Conservation (phyloP, 2,888 invertebrate species). For the Hyppa rectilinea region DNA sequence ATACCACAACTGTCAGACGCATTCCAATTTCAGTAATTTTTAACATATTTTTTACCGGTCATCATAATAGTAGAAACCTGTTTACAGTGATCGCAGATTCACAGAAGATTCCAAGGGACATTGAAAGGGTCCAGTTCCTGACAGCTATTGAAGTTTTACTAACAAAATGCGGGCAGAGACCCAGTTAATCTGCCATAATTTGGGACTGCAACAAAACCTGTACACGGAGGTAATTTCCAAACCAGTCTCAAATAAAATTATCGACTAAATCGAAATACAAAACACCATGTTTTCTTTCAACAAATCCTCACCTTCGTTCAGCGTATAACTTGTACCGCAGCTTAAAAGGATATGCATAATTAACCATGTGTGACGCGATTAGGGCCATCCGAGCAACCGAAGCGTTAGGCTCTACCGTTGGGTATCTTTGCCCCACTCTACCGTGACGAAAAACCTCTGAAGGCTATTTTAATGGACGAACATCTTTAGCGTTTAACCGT, state of each 20-base stretch:
- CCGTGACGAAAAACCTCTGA: conserved; percentile 72
- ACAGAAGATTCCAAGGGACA: neutral
- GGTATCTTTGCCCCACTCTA: conserved; percentile 67
- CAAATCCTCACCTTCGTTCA: neutral
- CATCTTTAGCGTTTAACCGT: conserved; percentile 56
- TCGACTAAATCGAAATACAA: no score
- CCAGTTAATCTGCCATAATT: no score
- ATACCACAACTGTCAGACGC: no score
- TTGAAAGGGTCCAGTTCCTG: no score
- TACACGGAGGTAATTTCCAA: no score
- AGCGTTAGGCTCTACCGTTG: conserved; percentile 70
- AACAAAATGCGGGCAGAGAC: no score
- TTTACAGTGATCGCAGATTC: neutral
- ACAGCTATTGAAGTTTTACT: no score
- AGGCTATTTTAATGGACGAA: conserved; percentile 70
- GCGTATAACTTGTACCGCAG: conserved; percentile 54
- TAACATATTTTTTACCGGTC: no score
- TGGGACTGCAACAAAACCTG: no score
- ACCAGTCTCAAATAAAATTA: no score
- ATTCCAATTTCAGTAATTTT: no score
- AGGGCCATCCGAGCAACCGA: conserved; percentile 73
- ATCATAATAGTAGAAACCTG: no score
- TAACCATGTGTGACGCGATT: conserved; percentile 86
- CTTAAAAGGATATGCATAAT: conserved; percentile 84
- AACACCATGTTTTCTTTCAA: neutral